phyloP scores from a whole-genome alignment of 2,113 vertebrate species.

The Eleginops maclovinus region DNA sequence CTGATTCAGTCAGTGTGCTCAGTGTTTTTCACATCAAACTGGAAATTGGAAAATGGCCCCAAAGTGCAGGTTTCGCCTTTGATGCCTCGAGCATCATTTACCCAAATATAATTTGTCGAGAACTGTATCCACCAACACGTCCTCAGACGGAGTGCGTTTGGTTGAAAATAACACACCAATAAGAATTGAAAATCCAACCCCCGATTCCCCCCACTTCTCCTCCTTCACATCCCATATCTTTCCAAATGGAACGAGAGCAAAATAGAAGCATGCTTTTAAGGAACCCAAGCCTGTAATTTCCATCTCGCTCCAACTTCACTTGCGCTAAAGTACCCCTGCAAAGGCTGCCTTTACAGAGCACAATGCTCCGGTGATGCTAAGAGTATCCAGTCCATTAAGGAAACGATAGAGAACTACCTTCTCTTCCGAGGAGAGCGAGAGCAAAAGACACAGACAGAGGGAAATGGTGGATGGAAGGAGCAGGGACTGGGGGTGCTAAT shows the following conservation, averaged over 20 bases:
- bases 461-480: background rate
- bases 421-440: conserved; percentile 12
- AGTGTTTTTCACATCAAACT: conserved; percentile 38
- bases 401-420: conserved; percentile 18
- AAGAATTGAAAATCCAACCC: conserved; percentile 50
- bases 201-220: conserved; percentile 46
- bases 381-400: conserved; percentile 72
- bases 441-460: conserved; percentile 20
- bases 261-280: conserved; percentile 72
- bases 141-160: conserved; percentile 71
- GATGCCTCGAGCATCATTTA: conserved; percentile 76
- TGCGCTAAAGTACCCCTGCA: conserved; percentile 66
- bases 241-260: conserved; percentile 64
- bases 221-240: conserved; percentile 48
- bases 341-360: conserved; percentile 70
- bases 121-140: conserved; percentile 63
- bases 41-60: conserved; percentile 58
- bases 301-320: conserved; percentile 78
- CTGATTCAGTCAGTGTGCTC: conserved; percentile 36
- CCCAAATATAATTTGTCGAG: conserved; percentile 75
- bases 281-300: conserved; percentile 77
- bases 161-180: conserved; percentile 78
- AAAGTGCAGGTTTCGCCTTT: conserved; percentile 63
- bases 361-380: conserved; percentile 55
- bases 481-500: background rate